Evolutionary conservation across 2,113 vertebrate species (phyloP).

Genomic region (Coptodon bakossiorum): DNA sequence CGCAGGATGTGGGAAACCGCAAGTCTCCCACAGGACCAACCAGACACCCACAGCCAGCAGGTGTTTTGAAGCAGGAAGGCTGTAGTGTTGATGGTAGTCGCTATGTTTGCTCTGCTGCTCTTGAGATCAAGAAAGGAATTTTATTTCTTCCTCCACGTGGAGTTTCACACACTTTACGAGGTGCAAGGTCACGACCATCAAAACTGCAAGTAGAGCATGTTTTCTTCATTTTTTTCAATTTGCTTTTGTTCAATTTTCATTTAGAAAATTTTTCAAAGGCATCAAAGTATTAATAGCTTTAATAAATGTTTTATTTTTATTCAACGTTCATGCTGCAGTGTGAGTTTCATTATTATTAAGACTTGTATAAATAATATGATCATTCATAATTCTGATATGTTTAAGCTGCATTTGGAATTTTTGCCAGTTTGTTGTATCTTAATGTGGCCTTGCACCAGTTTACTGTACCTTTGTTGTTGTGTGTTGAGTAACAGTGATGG

Average conservation of each 20-base stretch:
- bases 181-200: neutral
- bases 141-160: neutral
- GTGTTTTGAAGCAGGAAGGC: neutral
- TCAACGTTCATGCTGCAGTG: neutral
- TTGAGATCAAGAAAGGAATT: neutral
- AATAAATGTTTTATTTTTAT: neutral
- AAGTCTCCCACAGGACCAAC: slow-evolving; percentile 63
- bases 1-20: slow-evolving; percentile 72
- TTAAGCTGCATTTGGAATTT: neutral
- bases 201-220: neutral
- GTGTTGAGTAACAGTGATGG: neutral
- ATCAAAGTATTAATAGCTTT: neutral
- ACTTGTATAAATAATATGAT: neutral
- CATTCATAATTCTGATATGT: neutral
- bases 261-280: neutral
- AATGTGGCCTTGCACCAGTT: neutral
- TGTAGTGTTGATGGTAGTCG: neutral
- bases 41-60: neutral
- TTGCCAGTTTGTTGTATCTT: neutral
- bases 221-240: neutral
- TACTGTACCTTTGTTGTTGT: neutral
- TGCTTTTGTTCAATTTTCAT: neutral
- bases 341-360: neutral
- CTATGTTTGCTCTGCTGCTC: neutral
- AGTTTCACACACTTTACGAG: neutral